Base-by-base conservation (phyloP, 2,888 invertebrate species). In the Orchesellides sinensis region DNA sequence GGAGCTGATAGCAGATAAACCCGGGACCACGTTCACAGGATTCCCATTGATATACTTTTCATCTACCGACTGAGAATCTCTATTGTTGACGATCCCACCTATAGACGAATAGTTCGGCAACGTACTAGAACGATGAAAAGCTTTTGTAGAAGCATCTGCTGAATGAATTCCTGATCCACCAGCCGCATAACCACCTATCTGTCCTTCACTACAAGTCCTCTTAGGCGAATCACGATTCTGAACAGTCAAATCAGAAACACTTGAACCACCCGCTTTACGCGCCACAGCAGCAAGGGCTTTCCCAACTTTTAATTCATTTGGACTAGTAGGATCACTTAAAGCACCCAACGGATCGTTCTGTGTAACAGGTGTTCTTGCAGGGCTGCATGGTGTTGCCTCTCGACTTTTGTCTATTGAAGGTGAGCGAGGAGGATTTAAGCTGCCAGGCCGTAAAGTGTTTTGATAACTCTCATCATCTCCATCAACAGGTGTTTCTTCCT, bases 281-380 rank as follows among this genome's bases (percentile, higher is more conserved):
- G 59, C 47, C 17, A 61, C 61, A 17, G 56, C 69, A 14, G 61
- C 32, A 52, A 73, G 56, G 32, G 68, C 74, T 74, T 69, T 74
- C 1, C 21, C 68, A n/a, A 68, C 61, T 32, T 32, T 27, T 25
- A 54, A 65, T 27, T 47, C 72, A 21, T 70, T 70, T 12, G 85
- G 73, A 56, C 70, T 78, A 19, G 61, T 77, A 83, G 66, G 91
- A 91, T 84, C 90, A 69, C 90, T 89, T 1, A 97, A 91, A 3
- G 97, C 96, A 5, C 97, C 98, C 23, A 98, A 91, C 0, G 98
- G 98, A 91, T 98, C 98, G 90, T 97, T 96, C 89, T 96, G 94
- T 0, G 97, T 95, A 0, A 98, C 96, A 0, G 96, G 95, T 1
- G 96, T 96, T 77, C 96, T 92, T 27, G 89, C 89, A 40, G 94